Evolutionary conservation across 2,797 vertebrate species (phyloP).

Genomic region (Halcyon chelicuti): DNA sequence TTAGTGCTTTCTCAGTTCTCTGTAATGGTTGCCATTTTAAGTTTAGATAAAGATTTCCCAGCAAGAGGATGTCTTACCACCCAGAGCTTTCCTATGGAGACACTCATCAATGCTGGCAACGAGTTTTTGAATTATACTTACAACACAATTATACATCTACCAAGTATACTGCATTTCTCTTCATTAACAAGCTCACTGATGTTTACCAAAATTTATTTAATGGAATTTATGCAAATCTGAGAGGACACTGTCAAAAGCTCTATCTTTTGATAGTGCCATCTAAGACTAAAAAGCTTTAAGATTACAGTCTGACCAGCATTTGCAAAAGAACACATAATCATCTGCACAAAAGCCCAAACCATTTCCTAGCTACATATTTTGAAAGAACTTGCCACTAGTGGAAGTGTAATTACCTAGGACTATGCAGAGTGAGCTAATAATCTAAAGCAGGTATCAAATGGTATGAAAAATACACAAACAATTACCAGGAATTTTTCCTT

Average conservation of each 20-base stretch:
- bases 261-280: neutral
- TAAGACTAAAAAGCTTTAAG: neutral
- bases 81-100: slow-evolving; percentile 7
- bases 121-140: neutral
- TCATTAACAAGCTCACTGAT: neutral
- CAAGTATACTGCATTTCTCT: neutral
- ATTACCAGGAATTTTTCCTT: neutral
- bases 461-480: neutral
- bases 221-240: neutral
- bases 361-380: neutral
- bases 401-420: neutral
- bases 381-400: neutral
- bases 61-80: neutral
- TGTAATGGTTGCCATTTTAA: neutral
- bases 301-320: neutral
- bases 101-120: neutral
- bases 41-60: slow-evolving; percentile 23
- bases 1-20: slow-evolving; percentile 12
- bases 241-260: neutral
- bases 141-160: neutral
- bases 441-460: neutral
- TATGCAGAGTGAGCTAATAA: neutral
- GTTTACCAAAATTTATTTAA: neutral
- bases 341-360: neutral
- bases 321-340: neutral